Base-by-base conservation (phyloP, 2,113 vertebrate genomes). In the Pleuronectes platessa region DNA sequence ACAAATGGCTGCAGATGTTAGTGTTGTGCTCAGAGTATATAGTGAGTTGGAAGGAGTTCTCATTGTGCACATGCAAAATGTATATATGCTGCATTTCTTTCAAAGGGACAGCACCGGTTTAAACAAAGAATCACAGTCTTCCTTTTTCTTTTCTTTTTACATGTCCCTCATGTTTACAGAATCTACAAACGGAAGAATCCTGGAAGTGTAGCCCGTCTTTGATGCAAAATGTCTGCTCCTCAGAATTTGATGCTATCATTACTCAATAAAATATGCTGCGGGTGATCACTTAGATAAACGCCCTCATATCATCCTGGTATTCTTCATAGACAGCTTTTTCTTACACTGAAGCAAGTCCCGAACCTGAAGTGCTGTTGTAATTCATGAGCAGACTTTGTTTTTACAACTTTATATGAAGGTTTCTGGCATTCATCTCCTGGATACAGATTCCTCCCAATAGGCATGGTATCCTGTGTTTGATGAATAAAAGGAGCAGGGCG, bases 161-260 rank as follows among this genome's bases (percentile, higher is more conserved):
- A 73, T 63, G 70, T 80, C 86, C 58, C 27, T 73, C 4, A 79
- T 88, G 87, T 90, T 90, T 90, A 86, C 79, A 74, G 24, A 74
- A 40, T 90, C 89, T 89, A 84, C 79, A 74, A 23, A 74, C 26
- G 51, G 54, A 85, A 63, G 76, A 82, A 86, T 87, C 79, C 78
- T 31, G 64, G 42, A 82, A 85, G 84, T 81, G 74, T 85, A 81
- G 53, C 73, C 61, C 53, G 71, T 65, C 61, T 74, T 79, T 82
- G 81, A 90, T 84, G 82, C 55, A 81, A 77, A 77, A 86, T 77
- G 55, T 54, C 66, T 53, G 54, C 68, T 65, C 20, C 61, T 77
- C 51, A 47, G 66, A 81, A 61, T 62, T 26, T 65, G 24, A 62
- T 71, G 65, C 54, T 69, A 81, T 84, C 77, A 66, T 77, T 67